Evolutionary conservation across 35 echinoderm and acorn worm genomes (phyloP).

Genomic region (Ophiothrix spiculata): DNA sequence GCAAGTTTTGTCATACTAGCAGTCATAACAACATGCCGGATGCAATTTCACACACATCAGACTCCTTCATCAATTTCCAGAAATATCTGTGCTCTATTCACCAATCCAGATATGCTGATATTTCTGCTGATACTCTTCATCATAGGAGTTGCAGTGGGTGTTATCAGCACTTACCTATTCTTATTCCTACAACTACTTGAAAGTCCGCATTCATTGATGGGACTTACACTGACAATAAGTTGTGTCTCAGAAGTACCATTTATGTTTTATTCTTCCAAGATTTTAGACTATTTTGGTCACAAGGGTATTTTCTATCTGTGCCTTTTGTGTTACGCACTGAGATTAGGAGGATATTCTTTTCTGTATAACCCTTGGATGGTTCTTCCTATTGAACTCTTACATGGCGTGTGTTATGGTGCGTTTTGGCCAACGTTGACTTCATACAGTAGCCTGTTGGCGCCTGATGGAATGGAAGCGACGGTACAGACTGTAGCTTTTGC

Average conservation of each 20-base stretch:
- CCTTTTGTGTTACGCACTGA: conserved; percentile 68
- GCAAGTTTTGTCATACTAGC: not conserved
- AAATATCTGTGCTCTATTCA: conserved; percentile 34
- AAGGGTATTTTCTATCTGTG: conserved; percentile 68
- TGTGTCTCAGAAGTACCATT: conserved; percentile 91
- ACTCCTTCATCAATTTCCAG: conserved; percentile 15
- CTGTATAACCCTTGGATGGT: conserved; percentile 75
- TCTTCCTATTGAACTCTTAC: conserved; percentile 85
- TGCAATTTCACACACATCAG: conserved; percentile 27
- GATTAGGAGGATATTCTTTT: conserved; percentile 80
- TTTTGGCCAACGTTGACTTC: conserved; percentile 79
- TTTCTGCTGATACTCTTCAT: conserved; percentile 67
- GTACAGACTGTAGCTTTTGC: conserved; percentile 70
- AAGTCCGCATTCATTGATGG: conserved; percentile 72
- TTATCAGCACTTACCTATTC: conserved; percentile 68
- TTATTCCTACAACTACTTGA: conserved; percentile 70
- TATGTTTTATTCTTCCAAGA: conserved; percentile 62
- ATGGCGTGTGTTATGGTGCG: conserved; percentile 90
- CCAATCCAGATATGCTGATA: conserved; percentile 51
- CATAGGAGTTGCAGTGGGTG: conserved; percentile 80
- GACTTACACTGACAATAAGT: conserved; percentile 68
- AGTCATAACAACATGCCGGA: not conserved
- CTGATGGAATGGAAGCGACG: conserved; percentile 76
- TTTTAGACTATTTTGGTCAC: conserved; percentile 58
- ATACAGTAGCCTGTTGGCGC: conserved; percentile 77